phyloP scores from a whole-genome alignment of 35 echinoderm and acorn worm species.

The Stichopus chloronotus region DNA sequence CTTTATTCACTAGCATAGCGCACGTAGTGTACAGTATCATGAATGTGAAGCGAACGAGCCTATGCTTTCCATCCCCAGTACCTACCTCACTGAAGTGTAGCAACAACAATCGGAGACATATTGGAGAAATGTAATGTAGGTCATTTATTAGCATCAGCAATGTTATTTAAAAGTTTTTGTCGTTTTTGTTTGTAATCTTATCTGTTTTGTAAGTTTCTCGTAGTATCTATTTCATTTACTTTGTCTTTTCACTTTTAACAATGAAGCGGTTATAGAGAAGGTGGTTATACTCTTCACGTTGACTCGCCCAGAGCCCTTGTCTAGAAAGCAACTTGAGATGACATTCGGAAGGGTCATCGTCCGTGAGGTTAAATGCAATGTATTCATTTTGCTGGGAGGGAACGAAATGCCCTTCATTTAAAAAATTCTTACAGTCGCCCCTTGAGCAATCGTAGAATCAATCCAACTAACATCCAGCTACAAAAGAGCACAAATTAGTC shows the following conservation, averaged over 20 bases:
- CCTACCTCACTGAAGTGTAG: no score
- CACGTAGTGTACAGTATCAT: no score
- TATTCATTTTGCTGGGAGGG: not conserved
- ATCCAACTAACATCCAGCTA: not conserved
- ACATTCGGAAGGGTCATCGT: constrained; percentile 18
- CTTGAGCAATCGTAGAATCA: not conserved
- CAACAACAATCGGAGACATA: no score
- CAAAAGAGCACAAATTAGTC: not conserved
- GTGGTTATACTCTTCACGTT: not conserved
- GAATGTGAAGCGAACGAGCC: no score
- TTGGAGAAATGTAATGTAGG: not conserved
- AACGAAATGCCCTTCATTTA: not conserved
- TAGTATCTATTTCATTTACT: constrained; percentile 5
- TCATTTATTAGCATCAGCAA: not conserved
- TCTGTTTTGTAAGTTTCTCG: not conserved
- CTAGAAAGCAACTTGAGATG: constrained; percentile 18
- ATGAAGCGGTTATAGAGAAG: not conserved
- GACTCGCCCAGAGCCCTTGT: constrained; percentile 10
- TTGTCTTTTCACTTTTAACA: constrained; percentile 19
- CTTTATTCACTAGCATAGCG: no score
- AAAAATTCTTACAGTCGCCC: not conserved
- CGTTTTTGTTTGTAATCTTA: not conserved
- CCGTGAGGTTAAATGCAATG: not conserved
- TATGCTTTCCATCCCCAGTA: no score
- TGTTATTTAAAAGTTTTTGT: not conserved